phyloP scores from a whole-genome alignment of 2,888 invertebrate species.

The Tortrix viridana region DNA sequence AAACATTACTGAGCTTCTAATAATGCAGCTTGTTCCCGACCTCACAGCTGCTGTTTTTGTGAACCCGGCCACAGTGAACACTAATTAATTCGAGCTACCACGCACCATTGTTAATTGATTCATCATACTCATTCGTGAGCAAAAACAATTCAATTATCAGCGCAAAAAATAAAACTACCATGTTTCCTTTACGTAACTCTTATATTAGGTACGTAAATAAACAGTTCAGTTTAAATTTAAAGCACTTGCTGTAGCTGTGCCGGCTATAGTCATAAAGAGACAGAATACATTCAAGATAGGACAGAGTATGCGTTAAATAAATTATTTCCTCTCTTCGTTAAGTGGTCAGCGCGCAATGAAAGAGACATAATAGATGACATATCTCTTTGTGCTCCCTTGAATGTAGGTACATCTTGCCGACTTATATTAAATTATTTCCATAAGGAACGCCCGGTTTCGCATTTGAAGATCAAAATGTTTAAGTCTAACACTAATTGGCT shows the following conservation, averaged over 20 bases:
- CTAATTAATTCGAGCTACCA: constrained; percentile 77
- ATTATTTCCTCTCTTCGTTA: constrained; percentile 75
- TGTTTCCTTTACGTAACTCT: constrained; percentile 3
- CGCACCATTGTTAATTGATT: constrained; percentile 72
- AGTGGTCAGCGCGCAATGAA: constrained; percentile 75
- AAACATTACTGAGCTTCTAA: constrained; percentile 72
- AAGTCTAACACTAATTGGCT: constrained; percentile 58
- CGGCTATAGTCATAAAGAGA: constrained; percentile 40
- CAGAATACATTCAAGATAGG: constrained; percentile 51
- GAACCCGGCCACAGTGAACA: constrained; percentile 62
- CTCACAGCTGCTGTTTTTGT: constrained; percentile 80
- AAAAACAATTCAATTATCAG: constrained; percentile 58
- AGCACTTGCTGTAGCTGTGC: not conserved
- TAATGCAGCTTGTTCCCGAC: constrained; percentile 71
- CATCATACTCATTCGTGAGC: constrained; percentile 66
- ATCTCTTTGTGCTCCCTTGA: constrained; percentile 66
- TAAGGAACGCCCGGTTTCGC: constrained; percentile 31
- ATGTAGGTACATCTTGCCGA: constrained; percentile 61
- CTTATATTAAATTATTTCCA: constrained; percentile 57
- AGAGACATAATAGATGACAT: constrained; percentile 74
- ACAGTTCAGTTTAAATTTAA: not conserved
- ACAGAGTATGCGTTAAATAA: constrained; percentile 67
- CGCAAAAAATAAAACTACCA: constrained; percentile 46
- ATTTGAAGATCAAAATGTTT: constrained; percentile 61
- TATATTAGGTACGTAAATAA: constrained; percentile 9